Conservation (phyloP, 1,140 invertebrate genomes). For the Aphelinus atriplicis region DNA sequence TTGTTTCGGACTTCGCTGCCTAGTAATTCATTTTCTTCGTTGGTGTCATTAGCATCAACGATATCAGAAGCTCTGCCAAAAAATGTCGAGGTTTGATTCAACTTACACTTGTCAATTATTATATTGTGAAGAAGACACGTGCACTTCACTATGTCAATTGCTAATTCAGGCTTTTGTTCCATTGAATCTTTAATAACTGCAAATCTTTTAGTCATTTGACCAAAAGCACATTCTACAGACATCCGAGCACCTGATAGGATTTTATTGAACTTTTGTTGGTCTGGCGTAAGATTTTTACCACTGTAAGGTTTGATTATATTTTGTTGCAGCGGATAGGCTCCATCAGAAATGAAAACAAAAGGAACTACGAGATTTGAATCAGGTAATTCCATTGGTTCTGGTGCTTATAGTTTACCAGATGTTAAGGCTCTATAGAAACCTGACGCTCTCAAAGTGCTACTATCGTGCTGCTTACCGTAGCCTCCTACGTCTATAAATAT, state of each 20-base stretch:
- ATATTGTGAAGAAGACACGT: too few relatives aligned
- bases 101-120: too few relatives aligned
- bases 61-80: too few relatives aligned
- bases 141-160: too few relatives aligned
- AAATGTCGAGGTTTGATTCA: too few relatives aligned
- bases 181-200: background rate
- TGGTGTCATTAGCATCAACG: too few relatives aligned
- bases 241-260: background rate
- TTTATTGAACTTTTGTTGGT: background rate
- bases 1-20: too few relatives aligned
- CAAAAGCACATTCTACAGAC: background rate
- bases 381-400: background rate
- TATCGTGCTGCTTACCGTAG: conserved; percentile 60
- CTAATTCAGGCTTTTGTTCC: too few relatives aligned
- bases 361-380: too few relatives aligned
- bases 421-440: background rate
- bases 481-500: conserved; percentile 62
- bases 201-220: background rate
- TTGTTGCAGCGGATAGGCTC: background rate
- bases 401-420: background rate
- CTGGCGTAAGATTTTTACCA: background rate
- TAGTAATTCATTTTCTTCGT: too few relatives aligned
- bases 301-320: background rate
- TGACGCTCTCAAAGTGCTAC: conserved; percentile 27
- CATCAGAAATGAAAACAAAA: background rate